Conservation (phyloP, 2,888 invertebrate genomes). For the Polymixis flavicincta region DNA sequence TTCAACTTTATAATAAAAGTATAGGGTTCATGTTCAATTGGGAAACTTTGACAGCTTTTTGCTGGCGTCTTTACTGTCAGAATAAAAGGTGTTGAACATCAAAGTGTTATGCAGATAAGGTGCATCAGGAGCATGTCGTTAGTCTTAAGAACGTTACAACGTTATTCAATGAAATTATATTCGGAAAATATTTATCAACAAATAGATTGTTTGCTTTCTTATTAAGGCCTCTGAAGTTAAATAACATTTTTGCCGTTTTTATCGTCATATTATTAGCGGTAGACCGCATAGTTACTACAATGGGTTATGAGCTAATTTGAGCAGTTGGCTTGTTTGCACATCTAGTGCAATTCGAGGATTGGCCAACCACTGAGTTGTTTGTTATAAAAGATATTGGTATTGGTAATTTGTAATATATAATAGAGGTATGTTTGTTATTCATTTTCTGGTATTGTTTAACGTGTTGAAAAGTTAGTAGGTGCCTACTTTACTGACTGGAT, state of each 20-base stretch:
- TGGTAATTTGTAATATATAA: slow-evolving; percentile 29
- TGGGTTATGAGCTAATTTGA: slow-evolving; percentile 56
- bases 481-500: background rate
- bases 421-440: slow-evolving; percentile 29
- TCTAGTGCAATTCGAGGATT: slow-evolving; percentile 61
- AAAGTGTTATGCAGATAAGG: background rate
- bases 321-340: slow-evolving; percentile 63
- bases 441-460: slow-evolving; percentile 12
- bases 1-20: too few species aligned
- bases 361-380: slow-evolving; percentile 43
- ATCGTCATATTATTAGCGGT: slow-evolving; percentile 58
- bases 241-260: slow-evolving; percentile 56
- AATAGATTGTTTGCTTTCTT: slow-evolving; percentile 26
- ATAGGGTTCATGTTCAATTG: too few species aligned
- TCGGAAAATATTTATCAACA: background rate
- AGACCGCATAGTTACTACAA: slow-evolving; percentile 64
- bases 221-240: slow-evolving; percentile 30
- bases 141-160: background rate
- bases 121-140: background rate
- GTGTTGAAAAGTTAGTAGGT: background rate
- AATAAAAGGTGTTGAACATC: background rate
- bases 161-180: background rate
- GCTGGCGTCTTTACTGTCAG: background rate
- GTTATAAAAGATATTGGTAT: slow-evolving; percentile 44
- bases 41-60: too few species aligned